Base-by-base conservation (phyloP, 2,113 vertebrate genomes). In the Megaceryle torquata region DNA sequence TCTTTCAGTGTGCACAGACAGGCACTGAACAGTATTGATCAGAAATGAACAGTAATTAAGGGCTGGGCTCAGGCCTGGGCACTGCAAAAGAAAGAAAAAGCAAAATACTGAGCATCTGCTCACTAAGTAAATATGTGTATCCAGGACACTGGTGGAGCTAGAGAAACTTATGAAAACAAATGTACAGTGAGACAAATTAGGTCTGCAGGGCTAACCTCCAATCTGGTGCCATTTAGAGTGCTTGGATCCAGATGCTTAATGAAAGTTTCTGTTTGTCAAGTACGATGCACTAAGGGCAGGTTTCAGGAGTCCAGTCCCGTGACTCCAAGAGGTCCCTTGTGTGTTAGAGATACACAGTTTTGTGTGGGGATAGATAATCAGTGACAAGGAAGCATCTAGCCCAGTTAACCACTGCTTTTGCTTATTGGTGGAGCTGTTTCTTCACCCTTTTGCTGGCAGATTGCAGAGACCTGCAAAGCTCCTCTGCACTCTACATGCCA, bases 21-120 rank as follows among this genome's bases (percentile, higher is more conserved):
- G 60, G 51, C 51, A 74, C 5, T 46, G 60, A 92, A 53, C 19
- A 31, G 33, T 25, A 76, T 19, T 56, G 83, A 93, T 75, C 33
- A 67, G 61, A 93, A 92, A 35, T 28, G 43, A 93, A 63, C 56
- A 60, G 72, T 53, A 92, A 94, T n/a, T 79, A 92, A 84, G 24
- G 43, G 25, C 39, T 91, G 70, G 25, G 91, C 33, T 86, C 51
- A 60, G 33, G 18, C 17, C 63, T 56, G 46, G 43, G 78, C 9
- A 33, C 13, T 35, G 13, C 54, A 28, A 6, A 6, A 63, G 63
- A 69, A 78, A 28, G 24, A 29, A 11, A 1, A 22, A 1, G 0
- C 1, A 37, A 41, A 86, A 80, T 70, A 57, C 22, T 5, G 11
- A 63, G 10, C 51, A n/a, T 29, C 41, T 70, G n/a, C 28, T 78